These are phyloP conservation scores for Conomelus anceps DNA, from an alignment of 2,888 invertebrate genomes.

Conservation along the genomic window DNA sequence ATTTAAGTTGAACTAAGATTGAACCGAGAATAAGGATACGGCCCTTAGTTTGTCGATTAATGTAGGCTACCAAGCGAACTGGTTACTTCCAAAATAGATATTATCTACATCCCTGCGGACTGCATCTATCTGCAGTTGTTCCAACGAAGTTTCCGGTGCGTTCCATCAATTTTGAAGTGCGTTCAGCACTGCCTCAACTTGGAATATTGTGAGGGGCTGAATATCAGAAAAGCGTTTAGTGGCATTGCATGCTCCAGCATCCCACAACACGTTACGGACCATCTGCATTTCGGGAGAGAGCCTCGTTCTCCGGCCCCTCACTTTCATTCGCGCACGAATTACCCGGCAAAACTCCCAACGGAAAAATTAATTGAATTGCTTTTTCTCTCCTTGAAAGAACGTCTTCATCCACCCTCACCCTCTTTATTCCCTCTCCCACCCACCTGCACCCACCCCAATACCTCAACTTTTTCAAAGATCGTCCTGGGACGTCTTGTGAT, in stretches of 20 bases:
- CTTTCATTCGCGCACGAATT: slow-evolving; percentile 33
- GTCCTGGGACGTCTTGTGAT: slow-evolving; percentile 24
- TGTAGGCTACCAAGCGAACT: too few relatives aligned
- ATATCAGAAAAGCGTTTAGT: not conserved
- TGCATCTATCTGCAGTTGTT: not conserved
- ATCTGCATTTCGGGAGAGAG: not conserved
- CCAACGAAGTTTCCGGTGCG: not conserved
- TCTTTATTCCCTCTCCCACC: slow-evolving; percentile 8
- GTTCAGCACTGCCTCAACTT: not conserved
- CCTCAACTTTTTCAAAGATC: slow-evolving; percentile 27
- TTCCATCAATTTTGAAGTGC: not conserved
- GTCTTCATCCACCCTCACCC: slow-evolving; percentile 23
- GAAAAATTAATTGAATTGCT: slow-evolving; percentile 37
- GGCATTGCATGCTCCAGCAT: not conserved
- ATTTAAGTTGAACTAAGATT: too few relatives aligned
- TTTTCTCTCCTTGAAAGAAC: slow-evolving; percentile 28
- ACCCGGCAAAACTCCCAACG: slow-evolving; percentile 32
- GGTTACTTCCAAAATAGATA: not conserved
- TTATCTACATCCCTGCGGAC: not conserved
- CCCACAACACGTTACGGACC: not conserved
- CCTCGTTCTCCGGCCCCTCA: too few relatives aligned
- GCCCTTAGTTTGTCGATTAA: too few relatives aligned
- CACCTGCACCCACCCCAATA: slow-evolving; percentile 13
- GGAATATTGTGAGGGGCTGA: not conserved
- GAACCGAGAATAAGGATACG: too few relatives aligned